phyloP scores from a whole-genome alignment of 2,888 invertebrate species.

The Portevinia maculata region DNA sequence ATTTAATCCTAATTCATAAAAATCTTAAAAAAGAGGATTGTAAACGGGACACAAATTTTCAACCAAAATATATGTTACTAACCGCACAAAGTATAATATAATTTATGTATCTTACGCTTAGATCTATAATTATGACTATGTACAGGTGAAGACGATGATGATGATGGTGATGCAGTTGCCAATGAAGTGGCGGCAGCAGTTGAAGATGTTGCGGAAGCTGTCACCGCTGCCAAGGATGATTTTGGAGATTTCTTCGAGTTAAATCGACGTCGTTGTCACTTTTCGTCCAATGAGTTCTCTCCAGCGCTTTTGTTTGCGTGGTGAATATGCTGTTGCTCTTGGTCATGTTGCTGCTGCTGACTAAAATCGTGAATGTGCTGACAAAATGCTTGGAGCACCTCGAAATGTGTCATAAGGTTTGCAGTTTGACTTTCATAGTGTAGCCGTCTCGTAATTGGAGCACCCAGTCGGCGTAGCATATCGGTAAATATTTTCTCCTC shows the following conservation, averaged over 20 bases:
- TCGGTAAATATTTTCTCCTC: slow-evolving; percentile 91
- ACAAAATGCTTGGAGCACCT: slow-evolving; percentile 87
- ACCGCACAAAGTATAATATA: slow-evolving; percentile 82
- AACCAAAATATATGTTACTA: slow-evolving; percentile 75
- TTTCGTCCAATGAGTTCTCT: slow-evolving; percentile 80
- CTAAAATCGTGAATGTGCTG: slow-evolving; percentile 81
- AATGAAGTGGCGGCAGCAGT: slow-evolving; percentile 76
- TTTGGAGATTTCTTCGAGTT: slow-evolving; percentile 78
- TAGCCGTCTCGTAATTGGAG: slow-evolving; percentile 86
- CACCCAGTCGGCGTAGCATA: slow-evolving; percentile 86
- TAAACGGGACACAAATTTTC: slow-evolving; percentile 52
- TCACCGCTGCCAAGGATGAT: slow-evolving; percentile 62
- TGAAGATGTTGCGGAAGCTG: slow-evolving; percentile 77
- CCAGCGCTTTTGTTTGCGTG: slow-evolving; percentile 74
- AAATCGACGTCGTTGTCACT: slow-evolving; percentile 82
- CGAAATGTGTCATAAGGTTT: slow-evolving; percentile 90
- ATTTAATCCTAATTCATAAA: slow-evolving; percentile 64
- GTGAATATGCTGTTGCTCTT: slow-evolving; percentile 75
- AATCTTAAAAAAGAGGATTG: slow-evolving; percentile 29
- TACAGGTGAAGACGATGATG: slow-evolving; percentile 76
- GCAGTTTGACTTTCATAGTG: slow-evolving; percentile 85
- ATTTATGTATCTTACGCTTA: slow-evolving; percentile 82
- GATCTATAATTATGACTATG: slow-evolving; percentile 75
- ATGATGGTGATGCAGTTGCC: slow-evolving; percentile 61
- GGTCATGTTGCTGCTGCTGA: slow-evolving; percentile 78